Conservation (phyloP, 53 echinoderm and acorn worm species). For the Zoroaster sp. region DNA sequence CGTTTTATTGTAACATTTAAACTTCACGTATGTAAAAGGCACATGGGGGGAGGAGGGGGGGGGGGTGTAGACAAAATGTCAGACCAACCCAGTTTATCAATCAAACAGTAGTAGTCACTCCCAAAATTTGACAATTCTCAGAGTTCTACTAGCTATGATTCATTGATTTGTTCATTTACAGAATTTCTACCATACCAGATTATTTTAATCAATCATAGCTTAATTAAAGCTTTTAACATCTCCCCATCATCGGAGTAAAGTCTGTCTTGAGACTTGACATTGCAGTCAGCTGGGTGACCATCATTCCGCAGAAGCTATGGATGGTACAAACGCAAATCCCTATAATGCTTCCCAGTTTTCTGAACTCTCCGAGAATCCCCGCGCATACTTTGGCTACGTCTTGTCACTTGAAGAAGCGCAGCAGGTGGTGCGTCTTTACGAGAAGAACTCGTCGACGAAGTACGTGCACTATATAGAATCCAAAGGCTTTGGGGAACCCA, state of each 20-base stretch:
- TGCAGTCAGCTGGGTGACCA: neutral
- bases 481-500: neutral
- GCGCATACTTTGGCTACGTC: slow-evolving; percentile 28
- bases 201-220: neutral
- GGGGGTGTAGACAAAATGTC: no score
- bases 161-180: neutral
- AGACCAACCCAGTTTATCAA: no score
- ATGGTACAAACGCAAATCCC: neutral
- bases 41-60: no score
- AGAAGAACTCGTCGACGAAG: slow-evolving; percentile 28
- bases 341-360: slow-evolving; percentile 22
- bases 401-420: slow-evolving; percentile 2
- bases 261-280: no score
- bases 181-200: neutral
- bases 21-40: no score
- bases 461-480: neutral
- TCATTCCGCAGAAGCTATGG: neutral
- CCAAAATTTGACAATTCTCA: neutral
- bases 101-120: neutral
- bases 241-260: no score
- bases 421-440: slow-evolving; percentile 27
- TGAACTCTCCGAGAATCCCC: neutral
- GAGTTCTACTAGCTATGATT: no score
- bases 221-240: neutral
- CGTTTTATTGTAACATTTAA: no score